A percentile compares a stretch with the other conserved stretches of the same genome.
Evolutionary conservation across 1,140 invertebrate species (phyloP).

Genomic region (Semibalanus balanoides): DNA sequence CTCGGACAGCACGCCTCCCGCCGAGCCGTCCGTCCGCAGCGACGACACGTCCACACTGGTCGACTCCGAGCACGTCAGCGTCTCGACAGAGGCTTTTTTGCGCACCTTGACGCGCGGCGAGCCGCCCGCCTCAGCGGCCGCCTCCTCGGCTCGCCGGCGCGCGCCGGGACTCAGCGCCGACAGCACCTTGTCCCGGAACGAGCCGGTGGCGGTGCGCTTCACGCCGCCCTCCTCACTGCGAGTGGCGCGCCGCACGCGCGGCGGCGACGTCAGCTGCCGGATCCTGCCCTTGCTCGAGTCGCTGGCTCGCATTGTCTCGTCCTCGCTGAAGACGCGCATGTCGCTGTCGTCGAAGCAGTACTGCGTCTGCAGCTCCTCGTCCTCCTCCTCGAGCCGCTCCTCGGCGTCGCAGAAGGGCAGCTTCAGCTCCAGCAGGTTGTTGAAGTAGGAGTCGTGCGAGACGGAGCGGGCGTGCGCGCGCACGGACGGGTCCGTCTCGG

Average conservation of each 20-base stretch:
- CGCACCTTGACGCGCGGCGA: conserved; percentile 1
- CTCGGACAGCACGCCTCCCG: background rate
- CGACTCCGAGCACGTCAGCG: conserved; percentile 4
- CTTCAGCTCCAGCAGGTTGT: conserved; percentile 41
- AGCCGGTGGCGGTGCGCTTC: conserved; percentile 7
- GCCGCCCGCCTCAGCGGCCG: background rate
- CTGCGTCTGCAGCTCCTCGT: conserved; percentile 14
- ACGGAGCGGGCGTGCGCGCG: conserved; percentile 44
- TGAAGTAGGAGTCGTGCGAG: conserved; percentile 86
- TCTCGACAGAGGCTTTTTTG: background rate
- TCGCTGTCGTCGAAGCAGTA: conserved; percentile 18
- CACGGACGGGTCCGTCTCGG: conserved; percentile 13
- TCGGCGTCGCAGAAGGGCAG: conserved; percentile 9
- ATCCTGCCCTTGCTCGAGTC: background rate
- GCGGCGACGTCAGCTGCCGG: background rate
- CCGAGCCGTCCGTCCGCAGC: conserved; percentile 1
- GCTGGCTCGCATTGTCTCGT: conserved; percentile 41
- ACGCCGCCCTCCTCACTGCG: conserved; percentile 14
- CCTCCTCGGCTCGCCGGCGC: background rate
- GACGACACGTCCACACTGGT: background rate
- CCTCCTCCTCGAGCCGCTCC: conserved; percentile 18
- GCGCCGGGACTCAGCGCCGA: conserved; percentile 13
- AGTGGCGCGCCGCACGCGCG: conserved; percentile 5
- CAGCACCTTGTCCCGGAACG: conserved; percentile 26
- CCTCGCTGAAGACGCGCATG: conserved; percentile 69